phyloP scores from a whole-genome alignment of 2,113 vertebrate genomes.

The Zeus faber region DNA sequence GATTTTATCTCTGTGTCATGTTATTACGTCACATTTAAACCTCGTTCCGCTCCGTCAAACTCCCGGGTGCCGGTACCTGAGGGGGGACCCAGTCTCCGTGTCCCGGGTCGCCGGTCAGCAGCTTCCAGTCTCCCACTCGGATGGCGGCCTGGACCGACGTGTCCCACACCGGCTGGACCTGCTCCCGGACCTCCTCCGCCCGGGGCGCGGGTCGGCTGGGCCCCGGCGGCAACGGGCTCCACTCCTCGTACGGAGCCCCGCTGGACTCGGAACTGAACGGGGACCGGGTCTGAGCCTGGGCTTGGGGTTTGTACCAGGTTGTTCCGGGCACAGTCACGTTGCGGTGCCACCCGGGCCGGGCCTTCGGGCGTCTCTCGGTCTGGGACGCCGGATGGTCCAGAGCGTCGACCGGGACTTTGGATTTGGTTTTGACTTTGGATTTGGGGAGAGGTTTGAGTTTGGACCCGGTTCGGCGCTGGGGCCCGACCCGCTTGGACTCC shows the following conservation, averaged over 20 bases:
- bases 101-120: slow-evolving; percentile 91
- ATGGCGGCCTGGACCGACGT: slow-evolving; percentile 88
- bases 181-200: rapidly evolving
- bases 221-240: slow-evolving; percentile 4
- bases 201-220: background rate
- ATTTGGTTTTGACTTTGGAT: background rate
- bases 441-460: slow-evolving; percentile 19
- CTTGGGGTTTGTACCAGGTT: slow-evolving; percentile 14
- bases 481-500: slow-evolving; percentile 8
- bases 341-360: background rate
- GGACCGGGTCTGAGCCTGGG: slow-evolving; percentile 2
- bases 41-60: background rate
- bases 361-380: slow-evolving; percentile 7
- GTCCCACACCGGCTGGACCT: slow-evolving; percentile 82
- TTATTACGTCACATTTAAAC: too few relatives aligned
- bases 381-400: background rate
- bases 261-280: slow-evolving; percentile 19
- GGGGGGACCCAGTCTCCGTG: slow-evolving; percentile 94
- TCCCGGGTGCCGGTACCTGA: slow-evolving; percentile 70
- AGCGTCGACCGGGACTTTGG: background rate
- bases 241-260: slow-evolving; percentile 7
- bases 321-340: slow-evolving; percentile 21
- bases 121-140: slow-evolving; percentile 90
- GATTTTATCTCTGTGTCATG: too few relatives aligned
- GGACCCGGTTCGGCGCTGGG: background rate